Base-by-base conservation (phyloP, 2,888 invertebrate genomes). In the Belgica antarctica region DNA sequence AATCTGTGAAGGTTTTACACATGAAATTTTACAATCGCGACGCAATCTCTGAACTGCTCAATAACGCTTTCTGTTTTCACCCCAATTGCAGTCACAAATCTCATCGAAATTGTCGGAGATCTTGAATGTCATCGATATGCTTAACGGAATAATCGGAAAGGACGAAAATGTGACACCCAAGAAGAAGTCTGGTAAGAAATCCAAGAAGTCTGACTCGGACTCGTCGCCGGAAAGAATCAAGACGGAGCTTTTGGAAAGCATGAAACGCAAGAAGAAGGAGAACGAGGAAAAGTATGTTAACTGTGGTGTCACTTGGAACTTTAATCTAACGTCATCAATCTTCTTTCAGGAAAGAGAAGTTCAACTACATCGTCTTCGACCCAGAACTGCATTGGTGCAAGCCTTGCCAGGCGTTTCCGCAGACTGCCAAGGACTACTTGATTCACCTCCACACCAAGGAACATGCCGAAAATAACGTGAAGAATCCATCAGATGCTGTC, bases 371-470 rank as follows among this genome's bases (percentile, higher is more conserved):
- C 68, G 90, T 91, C 81, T 93, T 91, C 77, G 93, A 94, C 80
- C 91, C 92, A 0, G 92, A 92, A 81, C 87, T 91, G 84, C 92
- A 93, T 78, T 94, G 94, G 94, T 94, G 93, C 78, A 85, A 91
- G 70, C 85, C 88, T 62, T 94, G 94, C 81, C 88, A 91, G 78
- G 88, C 89, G 75, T 94, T 94, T 79, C 93, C 93, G 28, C 86
- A 89, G 76, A 90, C 92, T 1, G 92, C 92, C 65, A 91, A 92
- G 78, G 91, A 92, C 78, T 90, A 89, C 78, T 81, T 94, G 74
- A 87, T 88, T 78, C 94, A 94, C 82, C 83, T 93, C 74, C 93
- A 93, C 77, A 85, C 87, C 66, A 84, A 86, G 72, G 87, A 88
- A 36, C 94, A 94, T 81, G 87, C 87, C 73, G 77, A 78, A 52